These are phyloP conservation scores for Epizoanthus stellaris DNA, from an alignment of 92 coral and sea anemone species.

Conservation along the genomic window DNA sequence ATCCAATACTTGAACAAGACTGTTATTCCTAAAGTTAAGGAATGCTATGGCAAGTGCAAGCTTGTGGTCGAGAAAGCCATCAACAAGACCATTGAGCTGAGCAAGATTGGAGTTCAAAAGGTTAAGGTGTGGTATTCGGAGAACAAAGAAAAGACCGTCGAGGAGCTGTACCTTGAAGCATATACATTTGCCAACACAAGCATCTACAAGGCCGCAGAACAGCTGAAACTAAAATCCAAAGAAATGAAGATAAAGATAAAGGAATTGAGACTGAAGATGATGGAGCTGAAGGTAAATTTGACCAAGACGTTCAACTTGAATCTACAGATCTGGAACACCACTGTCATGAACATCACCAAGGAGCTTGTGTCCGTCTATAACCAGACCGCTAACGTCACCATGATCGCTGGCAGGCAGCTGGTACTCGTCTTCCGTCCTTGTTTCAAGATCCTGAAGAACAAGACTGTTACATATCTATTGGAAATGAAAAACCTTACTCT, in stretches of 20 bases:
- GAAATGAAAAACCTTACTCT: conserved; percentile 60
- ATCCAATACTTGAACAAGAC: conserved; percentile 64
- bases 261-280: conserved; percentile 21
- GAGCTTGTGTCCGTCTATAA: conserved; percentile 73
- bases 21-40: conserved; percentile 62
- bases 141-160: conserved; percentile 90
- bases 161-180: conserved; percentile 62
- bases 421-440: conserved; percentile 70
- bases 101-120: conserved; percentile 53
- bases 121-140: conserved; percentile 75
- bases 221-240: conserved; percentile 28
- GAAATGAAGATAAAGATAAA: conserved; percentile 26
- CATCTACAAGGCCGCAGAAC: conserved; percentile 1
- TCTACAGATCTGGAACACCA: conserved; percentile 62
- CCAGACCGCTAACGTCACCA: conserved; percentile 73
- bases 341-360: conserved; percentile 57
- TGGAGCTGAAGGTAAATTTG: conserved; percentile 50
- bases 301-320: conserved; percentile 44
- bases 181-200: conserved; percentile 52
- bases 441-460: conserved; percentile 62
- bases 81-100: conserved; percentile 57
- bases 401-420: conserved; percentile 72
- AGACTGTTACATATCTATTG: conserved; percentile 54
- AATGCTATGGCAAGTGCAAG: conserved; percentile 63
- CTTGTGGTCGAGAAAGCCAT: conserved; percentile 56